Percentiles rank a stretch among this genome's conserved stretches.
Conservation (phyloP, 2,113 vertebrate species). For the Trinectes maculatus region DNA sequence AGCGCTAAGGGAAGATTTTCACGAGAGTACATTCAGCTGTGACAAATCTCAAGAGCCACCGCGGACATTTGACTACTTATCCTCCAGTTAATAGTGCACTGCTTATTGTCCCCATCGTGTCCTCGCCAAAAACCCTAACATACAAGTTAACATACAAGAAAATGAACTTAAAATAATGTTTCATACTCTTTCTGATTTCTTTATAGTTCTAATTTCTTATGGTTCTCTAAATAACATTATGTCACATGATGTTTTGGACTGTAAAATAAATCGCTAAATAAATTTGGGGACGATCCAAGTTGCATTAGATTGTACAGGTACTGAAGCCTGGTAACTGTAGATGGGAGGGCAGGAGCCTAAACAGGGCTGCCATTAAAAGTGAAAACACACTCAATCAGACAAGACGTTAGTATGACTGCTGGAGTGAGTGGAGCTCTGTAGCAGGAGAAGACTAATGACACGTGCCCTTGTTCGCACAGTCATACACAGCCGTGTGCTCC, state of each 20-base stretch:
- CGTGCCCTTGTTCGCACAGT: constrained; percentile 18
- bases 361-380: neutral
- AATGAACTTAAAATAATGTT: neutral
- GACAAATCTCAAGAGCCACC: constrained; percentile 4
- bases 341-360: neutral
- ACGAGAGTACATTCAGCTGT: neutral
- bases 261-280: neutral
- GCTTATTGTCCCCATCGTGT: constrained; percentile 42
- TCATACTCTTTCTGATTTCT: neutral
- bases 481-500: constrained; percentile 17
- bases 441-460: constrained; percentile 4
- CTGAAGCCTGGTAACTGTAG: neutral
- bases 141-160: neutral
- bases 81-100: constrained; percentile 24
- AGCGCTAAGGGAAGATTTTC: neutral
- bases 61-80: constrained; percentile 34
- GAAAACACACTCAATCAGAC: neutral
- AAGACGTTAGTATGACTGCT: constrained; percentile 8
- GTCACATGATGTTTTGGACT: neutral
- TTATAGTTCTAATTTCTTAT: too few relatives aligned
- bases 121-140: constrained; percentile 29
- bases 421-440: constrained; percentile 15
- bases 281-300: neutral
- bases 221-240: neutral
- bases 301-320: neutral